Conservation (phyloP, 2,113 vertebrate genomes). For the Myotis davidii region DNA sequence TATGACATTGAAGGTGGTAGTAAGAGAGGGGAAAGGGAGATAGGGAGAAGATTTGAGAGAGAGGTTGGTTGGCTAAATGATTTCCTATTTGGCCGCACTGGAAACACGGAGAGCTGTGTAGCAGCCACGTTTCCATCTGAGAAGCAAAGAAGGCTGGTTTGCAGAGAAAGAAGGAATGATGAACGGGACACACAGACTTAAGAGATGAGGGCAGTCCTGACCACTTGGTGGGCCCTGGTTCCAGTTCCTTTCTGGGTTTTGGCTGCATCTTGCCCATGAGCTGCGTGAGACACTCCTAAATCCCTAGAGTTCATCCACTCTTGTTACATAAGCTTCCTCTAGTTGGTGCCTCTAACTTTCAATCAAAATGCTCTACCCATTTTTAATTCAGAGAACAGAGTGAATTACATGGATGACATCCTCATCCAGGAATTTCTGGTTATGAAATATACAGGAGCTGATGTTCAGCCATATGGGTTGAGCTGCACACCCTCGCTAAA, state of each 20-base stretch:
- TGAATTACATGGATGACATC: constrained; percentile 26
- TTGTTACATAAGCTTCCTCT: background rate
- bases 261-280: no score
- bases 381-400: constrained; percentile 53
- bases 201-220: background rate
- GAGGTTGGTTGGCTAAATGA: background rate
- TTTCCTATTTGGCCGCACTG: background rate
- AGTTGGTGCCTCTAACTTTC: background rate
- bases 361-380: background rate
- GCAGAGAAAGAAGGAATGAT: background rate
- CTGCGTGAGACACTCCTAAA: background rate
- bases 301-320: background rate
- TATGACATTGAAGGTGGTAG: background rate
- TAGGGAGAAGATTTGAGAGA: background rate
- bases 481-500: constrained; percentile 46
- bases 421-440: constrained; percentile 59
- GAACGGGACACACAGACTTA: background rate
- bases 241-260: background rate
- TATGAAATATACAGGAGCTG: constrained; percentile 43
- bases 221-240: background rate
- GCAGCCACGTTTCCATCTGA: background rate
- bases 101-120: background rate
- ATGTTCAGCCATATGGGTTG: constrained; percentile 52
- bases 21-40: background rate
- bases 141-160: background rate